Percentiles rank a stretch among this genome's conserved stretches.
These are phyloP conservation scores for Brachionus sp. DNA, from an alignment of 1,140 invertebrate genomes.

Conservation along the genomic window DNA sequence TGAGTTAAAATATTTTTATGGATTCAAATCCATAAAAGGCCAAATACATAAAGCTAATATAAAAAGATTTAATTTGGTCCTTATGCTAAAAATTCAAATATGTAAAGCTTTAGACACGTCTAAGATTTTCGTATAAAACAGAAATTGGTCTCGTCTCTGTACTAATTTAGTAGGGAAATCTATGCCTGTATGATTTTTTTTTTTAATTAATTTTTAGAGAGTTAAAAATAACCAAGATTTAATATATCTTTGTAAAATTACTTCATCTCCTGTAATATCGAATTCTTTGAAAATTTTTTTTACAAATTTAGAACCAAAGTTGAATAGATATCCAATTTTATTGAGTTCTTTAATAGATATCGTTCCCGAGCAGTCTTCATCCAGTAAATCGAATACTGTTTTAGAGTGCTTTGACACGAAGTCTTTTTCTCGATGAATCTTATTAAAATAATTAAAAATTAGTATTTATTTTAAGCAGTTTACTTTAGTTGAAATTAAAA, in stretches of 20 bases:
- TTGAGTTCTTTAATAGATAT: slow-evolving; percentile 51
- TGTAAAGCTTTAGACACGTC: no score
- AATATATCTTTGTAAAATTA: no score
- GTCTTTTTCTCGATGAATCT: slow-evolving; percentile 53
- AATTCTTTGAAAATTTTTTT: slow-evolving; percentile 53
- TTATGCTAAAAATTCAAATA: no score
- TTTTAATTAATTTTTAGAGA: not conserved
- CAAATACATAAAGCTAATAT: no score
- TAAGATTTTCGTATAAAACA: no score
- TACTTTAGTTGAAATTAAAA: slow-evolving; percentile 48
- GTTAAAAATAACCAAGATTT: no score
- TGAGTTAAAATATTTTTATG: no score
- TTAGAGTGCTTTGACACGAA: slow-evolving; percentile 54
- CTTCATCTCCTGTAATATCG: slow-evolving; percentile 53
- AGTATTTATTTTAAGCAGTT: not conserved
- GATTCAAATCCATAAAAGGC: no score
- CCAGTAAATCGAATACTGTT: slow-evolving; percentile 54
- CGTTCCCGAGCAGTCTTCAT: slow-evolving; percentile 52
- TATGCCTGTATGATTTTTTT: no score
- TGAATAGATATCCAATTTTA: slow-evolving; percentile 53
- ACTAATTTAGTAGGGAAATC: no score
- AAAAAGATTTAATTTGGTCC: no score
- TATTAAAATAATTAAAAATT: not conserved
- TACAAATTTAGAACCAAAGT: slow-evolving; percentile 51
- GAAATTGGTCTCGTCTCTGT: no score